Base-by-base conservation (phyloP, 2,888 invertebrate genomes). In the Conchocele bisecta region DNA sequence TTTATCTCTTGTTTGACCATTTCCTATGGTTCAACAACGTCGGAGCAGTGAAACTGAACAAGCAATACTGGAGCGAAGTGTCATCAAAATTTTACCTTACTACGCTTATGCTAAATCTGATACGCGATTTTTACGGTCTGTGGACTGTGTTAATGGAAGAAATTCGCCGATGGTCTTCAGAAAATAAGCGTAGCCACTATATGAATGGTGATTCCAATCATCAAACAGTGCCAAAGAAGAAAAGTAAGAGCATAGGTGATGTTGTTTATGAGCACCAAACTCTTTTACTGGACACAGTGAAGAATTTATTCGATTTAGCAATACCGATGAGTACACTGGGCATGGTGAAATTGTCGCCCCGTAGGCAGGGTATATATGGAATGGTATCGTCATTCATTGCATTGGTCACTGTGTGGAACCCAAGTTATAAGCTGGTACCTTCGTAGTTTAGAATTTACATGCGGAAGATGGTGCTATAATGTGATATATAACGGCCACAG, bases 261-360 rank as follows among this genome's bases (percentile, higher is more conserved):
- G 74, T 83, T 31, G 39, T 88, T 5, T 15, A 56, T 7, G 84
- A 85, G 35, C 87, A 89, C 59, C 72, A 79, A 20, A 86, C 89
- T 2, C 69, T 97, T 11, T 93, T 95, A 65, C 93, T 97, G 75
- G 97, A 98, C 91, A 95, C 95, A 0, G 87, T 96, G 5, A 97
- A 96, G 90, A 97, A 98, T 92, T 91, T 93, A 9, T 96, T 96
- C 92, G 97, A 98, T 91, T 91, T 97, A 63, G 95, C 96, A 84
- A 95, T 98, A 88, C 97, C 97, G 0, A 91, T 97, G 73, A 94
- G 95, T 65, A 94, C 95, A 6, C 92, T 97, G 79, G 96, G 96
- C 0, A 94, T 95, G 87, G 93, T 95, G 0, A 95, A 94, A 82
- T 90, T 97, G 11, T 95, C 95, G 70, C 95, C 97, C 0, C 95